A percentile compares a stretch with the other conserved stretches of the same genome.
Evolutionary conservation across 2,797 vertebrate genomes (phyloP).

Genomic region (Psittacula derbiana): DNA sequence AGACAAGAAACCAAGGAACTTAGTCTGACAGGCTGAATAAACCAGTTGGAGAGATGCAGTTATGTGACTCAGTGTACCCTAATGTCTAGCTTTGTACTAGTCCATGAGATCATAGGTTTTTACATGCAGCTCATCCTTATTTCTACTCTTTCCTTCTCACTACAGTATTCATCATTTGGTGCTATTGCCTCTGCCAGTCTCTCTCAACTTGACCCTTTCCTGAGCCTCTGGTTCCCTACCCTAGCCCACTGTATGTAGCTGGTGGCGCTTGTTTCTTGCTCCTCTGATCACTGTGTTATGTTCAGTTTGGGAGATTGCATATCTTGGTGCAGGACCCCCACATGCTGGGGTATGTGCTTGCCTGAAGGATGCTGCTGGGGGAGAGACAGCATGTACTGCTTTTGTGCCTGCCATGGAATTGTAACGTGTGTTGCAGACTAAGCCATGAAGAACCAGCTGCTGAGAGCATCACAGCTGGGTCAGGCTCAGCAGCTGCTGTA

Average conservation of each 20-base stretch:
- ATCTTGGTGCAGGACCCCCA: neutral
- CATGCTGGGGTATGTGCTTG: neutral
- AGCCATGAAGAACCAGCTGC: neutral
- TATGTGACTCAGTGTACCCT: neutral
- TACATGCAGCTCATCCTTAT: neutral
- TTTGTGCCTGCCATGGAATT: neutral
- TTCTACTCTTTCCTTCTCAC: neutral
- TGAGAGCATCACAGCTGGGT: neutral
- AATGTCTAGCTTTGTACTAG: neutral
- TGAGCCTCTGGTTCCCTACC: neutral
- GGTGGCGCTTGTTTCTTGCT: neutral
- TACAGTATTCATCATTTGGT: neutral
- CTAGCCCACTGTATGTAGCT: neutral
- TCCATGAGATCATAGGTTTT: neutral
- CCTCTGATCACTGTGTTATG: accelerated
- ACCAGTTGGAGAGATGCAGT: neutral
- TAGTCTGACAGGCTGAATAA: neutral
- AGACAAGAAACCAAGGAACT: neutral
- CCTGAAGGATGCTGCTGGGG: neutral
- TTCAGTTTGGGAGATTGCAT: neutral
- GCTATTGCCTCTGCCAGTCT: neutral
- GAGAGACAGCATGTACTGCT: neutral
- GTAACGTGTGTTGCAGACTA: accelerated
- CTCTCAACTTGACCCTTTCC: neutral
- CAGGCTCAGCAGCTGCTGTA: neutral